These are phyloP conservation scores for Chelonoidis abingdonii DNA, from an alignment of 2,113 vertebrate genomes.

Conservation along the genomic window DNA sequence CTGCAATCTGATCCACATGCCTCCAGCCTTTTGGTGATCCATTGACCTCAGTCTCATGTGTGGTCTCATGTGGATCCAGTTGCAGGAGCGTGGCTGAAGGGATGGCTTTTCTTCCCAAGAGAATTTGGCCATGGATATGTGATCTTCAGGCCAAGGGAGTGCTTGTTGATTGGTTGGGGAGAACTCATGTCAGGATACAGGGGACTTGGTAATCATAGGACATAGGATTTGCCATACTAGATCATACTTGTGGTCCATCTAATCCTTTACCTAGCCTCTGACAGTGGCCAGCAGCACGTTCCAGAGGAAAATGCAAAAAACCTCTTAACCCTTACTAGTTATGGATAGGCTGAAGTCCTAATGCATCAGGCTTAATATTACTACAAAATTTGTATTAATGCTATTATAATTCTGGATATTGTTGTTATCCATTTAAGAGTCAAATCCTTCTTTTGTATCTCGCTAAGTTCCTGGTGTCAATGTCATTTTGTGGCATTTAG, in stretches of 20 bases:
- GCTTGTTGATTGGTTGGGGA: not conserved
- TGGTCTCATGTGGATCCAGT: not conserved
- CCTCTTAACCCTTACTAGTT: not conserved
- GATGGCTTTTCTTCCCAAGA: not conserved
- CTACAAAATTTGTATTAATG: not conserved
- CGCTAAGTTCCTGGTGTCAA: not conserved
- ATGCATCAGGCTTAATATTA: rapidly evolving
- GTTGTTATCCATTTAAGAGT: not conserved
- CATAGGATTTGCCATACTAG: not conserved
- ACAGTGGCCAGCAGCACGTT: not conserved
- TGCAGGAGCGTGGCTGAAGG: not conserved
- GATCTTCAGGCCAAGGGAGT: not conserved
- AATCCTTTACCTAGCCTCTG: not conserved
- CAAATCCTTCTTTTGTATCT: not conserved
- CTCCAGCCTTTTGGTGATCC: not conserved
- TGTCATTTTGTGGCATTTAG: not conserved
- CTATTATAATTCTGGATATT: not conserved
- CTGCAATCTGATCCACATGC: not conserved
- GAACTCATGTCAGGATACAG: not conserved
- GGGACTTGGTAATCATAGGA: not conserved
- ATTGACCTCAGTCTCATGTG: rapidly evolving
- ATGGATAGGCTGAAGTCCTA: not conserved
- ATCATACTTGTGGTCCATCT: not conserved
- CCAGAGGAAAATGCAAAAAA: not conserved
- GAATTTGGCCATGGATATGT: not conserved